Base-by-base conservation (phyloP, 2,113 vertebrate genomes). In the Psilopsiagon aurifrons region DNA sequence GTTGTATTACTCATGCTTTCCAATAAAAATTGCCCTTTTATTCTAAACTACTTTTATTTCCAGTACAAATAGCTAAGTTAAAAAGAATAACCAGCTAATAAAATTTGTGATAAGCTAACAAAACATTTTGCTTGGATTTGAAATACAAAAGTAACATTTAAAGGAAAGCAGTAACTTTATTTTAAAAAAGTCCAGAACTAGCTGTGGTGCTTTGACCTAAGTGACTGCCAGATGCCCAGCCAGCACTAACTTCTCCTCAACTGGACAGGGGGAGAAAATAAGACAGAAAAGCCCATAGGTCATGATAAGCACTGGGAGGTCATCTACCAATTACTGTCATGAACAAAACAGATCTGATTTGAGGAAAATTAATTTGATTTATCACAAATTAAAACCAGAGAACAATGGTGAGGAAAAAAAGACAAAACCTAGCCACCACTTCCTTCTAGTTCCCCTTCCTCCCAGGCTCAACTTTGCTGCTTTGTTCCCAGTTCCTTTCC, bases 31-130 rank as follows among this genome's bases (percentile, higher is more conserved):
- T 63, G 47, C 33, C 54, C 29, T 84, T 93, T 81, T 78, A 24
- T 86, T 91, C 88, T 70, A 94, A 86, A 69, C 46, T 46, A 57
- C 10, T 84, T 66, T 62, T 68, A 92, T 79, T 95, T 89, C 44
- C 59, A 90, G 44, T 27, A 85, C 17, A 85, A 94, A 79, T 4
- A 75, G 47, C 14, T 35, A 60, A 63, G 23, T 83, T 59, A 66
- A 71, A 75, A 27, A 66, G 16, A 92, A 84, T 25, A 74, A 66
- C 9, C 6, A 83, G 41, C 9, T 69, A 90, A 93, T 39, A 85
- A 73, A 28, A 79, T 55, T 43, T 71, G 17, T 41, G 75, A 46
- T 79, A 83, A 74, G 59, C 31, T 46, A 81, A 76, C 4, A 67
- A 68, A 89, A 64, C 10, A 60, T 69, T 28, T 51, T 2, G 47